Conservation (phyloP, 1,140 invertebrate species). For the Lucilia cuprina region DNA sequence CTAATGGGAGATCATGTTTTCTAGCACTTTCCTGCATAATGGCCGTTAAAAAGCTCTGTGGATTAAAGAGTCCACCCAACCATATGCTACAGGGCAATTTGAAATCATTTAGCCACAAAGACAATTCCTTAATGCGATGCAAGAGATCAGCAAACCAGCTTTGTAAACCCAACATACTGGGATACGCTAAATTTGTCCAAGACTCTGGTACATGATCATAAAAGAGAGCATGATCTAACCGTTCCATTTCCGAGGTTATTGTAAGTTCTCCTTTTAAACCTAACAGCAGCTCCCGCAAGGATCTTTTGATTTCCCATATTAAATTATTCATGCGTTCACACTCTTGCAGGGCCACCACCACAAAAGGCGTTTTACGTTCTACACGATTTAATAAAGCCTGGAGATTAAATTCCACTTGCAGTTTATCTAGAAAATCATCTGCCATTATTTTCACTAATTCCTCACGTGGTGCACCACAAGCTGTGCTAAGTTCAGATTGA, state of each 20-base stretch:
- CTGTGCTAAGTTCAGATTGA: constrained; percentile 78
- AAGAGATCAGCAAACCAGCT: constrained; percentile 90
- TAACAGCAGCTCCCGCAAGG: constrained; percentile 84
- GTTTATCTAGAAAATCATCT: constrained; percentile 89
- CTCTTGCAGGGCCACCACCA: constrained; percentile 94
- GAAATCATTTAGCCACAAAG: constrained; percentile 82
- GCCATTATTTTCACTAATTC: constrained; percentile 85
- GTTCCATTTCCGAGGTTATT: constrained; percentile 93
- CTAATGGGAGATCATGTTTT: constrained; percentile 95
- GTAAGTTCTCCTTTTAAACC: constrained; percentile 94
- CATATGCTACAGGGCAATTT: constrained; percentile 85
- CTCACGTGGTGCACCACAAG: constrained; percentile 77
- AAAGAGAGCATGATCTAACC: constrained; percentile 82
- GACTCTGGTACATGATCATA: constrained; percentile 84
- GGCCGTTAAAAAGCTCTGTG: constrained; percentile 94
- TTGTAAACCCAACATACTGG: constrained; percentile 81
- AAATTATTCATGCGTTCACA: constrained; percentile 94
- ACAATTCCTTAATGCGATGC: constrained; percentile 80
- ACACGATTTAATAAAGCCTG: constrained; percentile 85
- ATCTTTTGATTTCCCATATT: constrained; percentile 80
- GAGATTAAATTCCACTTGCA: constrained; percentile 91
- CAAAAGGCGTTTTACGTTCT: constrained; percentile 90
- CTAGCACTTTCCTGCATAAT: constrained; percentile 97
- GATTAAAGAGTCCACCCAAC: constrained; percentile 95
- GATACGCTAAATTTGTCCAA: constrained; percentile 89